These are phyloP conservation scores for Prorops nasuta DNA, from an alignment of 1,140 invertebrate genomes.

Conservation along the genomic window DNA sequence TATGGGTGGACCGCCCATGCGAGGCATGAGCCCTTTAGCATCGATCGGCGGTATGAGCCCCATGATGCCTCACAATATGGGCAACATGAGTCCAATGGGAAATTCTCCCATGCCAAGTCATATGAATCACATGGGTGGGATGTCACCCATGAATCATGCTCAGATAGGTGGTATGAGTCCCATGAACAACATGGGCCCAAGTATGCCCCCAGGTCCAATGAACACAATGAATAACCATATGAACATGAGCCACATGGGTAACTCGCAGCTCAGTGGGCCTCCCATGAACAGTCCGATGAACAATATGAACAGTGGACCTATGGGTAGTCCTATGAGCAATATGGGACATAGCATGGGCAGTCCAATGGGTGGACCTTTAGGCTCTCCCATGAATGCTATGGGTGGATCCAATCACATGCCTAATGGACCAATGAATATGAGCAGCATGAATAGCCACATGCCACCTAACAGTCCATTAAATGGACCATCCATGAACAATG, in stretches of 20 bases:
- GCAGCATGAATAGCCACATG: conserved; percentile 54
- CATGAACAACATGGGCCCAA: conserved; percentile 69
- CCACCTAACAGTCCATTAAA: conserved; percentile 52
- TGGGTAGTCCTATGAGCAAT: conserved; percentile 60
- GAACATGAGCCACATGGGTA: conserved; percentile 71
- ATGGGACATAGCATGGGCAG: conserved; percentile 55
- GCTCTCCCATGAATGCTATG: conserved; percentile 53
- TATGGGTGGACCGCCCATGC: conserved; percentile 66
- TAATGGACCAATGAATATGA: conserved; percentile 52
- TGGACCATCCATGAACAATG: conserved; percentile 50
- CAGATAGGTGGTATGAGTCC: conserved; percentile 65
- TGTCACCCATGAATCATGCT: conserved; percentile 62
- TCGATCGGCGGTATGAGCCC: conserved; percentile 72
- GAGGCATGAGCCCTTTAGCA: conserved; percentile 56
- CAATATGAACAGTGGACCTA: conserved; percentile 65
- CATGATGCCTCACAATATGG: conserved; percentile 58
- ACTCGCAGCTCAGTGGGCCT: conserved; percentile 67
- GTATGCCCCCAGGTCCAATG: conserved; percentile 58
- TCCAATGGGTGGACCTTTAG: conserved; percentile 52
- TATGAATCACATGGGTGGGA: conserved; percentile 65
- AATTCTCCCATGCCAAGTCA: conserved; percentile 54
- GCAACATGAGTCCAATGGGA: conserved; percentile 54
- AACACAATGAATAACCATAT: conserved; percentile 63
- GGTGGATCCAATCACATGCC: conserved; percentile 48
- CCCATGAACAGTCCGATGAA: conserved; percentile 73